A percentile compares a stretch with the other conserved stretches of the same genome.
Evolutionary conservation across 2,888 invertebrate genomes (phyloP).

Genomic region (Dione juno): DNA sequence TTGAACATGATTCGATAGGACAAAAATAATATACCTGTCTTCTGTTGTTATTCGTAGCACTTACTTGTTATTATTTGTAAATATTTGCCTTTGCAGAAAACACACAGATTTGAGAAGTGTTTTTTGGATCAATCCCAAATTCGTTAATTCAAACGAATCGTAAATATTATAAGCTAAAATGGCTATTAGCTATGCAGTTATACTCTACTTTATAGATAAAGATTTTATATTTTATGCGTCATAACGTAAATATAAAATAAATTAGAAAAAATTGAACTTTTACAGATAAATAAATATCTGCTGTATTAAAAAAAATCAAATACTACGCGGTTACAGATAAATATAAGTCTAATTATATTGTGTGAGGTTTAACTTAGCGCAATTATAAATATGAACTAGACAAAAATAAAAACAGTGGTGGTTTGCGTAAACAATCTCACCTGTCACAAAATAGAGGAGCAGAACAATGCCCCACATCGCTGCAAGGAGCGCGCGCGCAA

Average conservation of each 20-base stretch:
- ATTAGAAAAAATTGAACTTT: background rate
- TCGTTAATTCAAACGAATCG: constrained; percentile 41
- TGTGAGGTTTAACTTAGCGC: background rate
- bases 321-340: background rate
- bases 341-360: too few relatives aligned
- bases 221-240: background rate
- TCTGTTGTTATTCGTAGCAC: background rate
- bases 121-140: constrained; percentile 44
- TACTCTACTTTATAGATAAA: background rate
- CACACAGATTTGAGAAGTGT: background rate
- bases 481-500: constrained; percentile 49
- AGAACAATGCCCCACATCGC: constrained; percentile 57
- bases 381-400: background rate
- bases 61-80: background rate
- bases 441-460: constrained; percentile 67
- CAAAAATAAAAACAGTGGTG: background rate
- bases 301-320: background rate
- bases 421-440: constrained; percentile 48
- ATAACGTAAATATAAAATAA: background rate
- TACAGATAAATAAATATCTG: background rate
- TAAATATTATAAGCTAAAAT: constrained; percentile 36
- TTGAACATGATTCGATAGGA: background rate
- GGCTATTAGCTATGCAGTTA: constrained; percentile 32
- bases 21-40: background rate
- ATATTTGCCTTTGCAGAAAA: background rate